A percentile compares a stretch with the other conserved stretches of the same genome.
Conservation (phyloP, 37 sponge, comb jelly and placozoan genomes). For the Ianthella basta region DNA sequence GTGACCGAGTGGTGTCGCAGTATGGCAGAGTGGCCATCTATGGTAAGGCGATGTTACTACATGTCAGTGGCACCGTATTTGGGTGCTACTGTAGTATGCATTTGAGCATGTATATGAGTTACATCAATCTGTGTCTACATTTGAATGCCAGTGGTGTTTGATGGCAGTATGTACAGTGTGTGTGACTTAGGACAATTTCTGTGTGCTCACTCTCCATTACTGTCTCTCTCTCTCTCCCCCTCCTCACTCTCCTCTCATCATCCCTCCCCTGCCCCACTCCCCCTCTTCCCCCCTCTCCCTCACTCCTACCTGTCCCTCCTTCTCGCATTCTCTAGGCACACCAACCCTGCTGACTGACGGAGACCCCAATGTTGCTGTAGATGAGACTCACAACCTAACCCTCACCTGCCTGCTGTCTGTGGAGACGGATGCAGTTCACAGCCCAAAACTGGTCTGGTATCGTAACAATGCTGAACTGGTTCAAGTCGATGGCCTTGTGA, state of each 20-base stretch:
- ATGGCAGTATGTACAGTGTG: not conserved
- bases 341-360: constrained; percentile 4
- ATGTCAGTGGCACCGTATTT: not conserved
- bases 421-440: constrained; percentile 15
- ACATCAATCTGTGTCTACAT: not conserved
- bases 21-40: constrained; percentile 20
- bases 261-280: too few relatives aligned
- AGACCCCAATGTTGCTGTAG: not conserved
- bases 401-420: constrained; percentile 17
- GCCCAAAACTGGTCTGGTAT: constrained; percentile 9
- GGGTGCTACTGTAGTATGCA: not conserved
- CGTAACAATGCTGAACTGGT: not conserved
- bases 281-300: too few relatives aligned
- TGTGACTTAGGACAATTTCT: not conserved
- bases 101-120: not conserved
- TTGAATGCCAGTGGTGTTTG: not conserved
- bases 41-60: not conserved
- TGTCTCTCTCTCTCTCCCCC: not conserved
- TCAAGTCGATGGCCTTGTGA: not conserved
- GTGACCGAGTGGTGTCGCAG: not conserved
- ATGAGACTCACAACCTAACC: not conserved
- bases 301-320: too few relatives aligned
- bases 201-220: not conserved
- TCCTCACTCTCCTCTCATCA: too few relatives aligned
- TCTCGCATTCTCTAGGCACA: not conserved